Evolutionary conservation across 2,797 vertebrate genomes (phyloP).

Genomic region (Macropus fuliginosus): DNA sequence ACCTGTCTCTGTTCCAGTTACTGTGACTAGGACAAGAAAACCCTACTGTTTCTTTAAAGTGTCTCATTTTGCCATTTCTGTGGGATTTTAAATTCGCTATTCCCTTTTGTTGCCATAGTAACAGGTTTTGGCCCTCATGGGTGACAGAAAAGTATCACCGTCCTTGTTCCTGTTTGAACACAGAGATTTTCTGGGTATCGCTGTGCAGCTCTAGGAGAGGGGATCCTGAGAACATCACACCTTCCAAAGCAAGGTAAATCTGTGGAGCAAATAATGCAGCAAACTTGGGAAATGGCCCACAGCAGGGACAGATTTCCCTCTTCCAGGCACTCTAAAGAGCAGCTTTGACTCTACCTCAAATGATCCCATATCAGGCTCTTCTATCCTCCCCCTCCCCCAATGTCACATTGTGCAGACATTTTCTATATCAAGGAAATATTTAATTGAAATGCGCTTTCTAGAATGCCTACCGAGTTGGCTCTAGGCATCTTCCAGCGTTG

Average conservation of each 20-base stretch:
- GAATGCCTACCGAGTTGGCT: slow-evolving; percentile 80
- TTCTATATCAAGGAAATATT: slow-evolving; percentile 79
- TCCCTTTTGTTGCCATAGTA: slow-evolving; percentile 84
- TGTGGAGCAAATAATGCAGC: slow-evolving; percentile 69
- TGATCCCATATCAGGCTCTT: slow-evolving; percentile 72
- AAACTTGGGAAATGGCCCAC: slow-evolving; percentile 71
- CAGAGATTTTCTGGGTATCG: slow-evolving; percentile 79
- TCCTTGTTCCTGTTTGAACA: slow-evolving; percentile 82
- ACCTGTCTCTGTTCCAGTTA: slow-evolving; percentile 33
- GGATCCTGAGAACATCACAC: slow-evolving; percentile 70
- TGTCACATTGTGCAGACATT: slow-evolving; percentile 81
- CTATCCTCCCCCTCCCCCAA: slow-evolving; percentile 74
- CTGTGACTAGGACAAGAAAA: slow-evolving; percentile 64
- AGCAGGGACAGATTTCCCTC: slow-evolving; percentile 79
- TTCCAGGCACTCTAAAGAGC: slow-evolving; percentile 54
- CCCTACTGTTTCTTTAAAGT: slow-evolving; percentile 83
- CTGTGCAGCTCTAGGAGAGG: slow-evolving; percentile 71
- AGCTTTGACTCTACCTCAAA: slow-evolving; percentile 70
- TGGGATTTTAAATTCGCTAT: slow-evolving; percentile 84
- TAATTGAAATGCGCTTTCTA: slow-evolving; percentile 81
- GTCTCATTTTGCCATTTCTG: slow-evolving; percentile 85
- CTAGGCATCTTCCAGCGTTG: slow-evolving; percentile 75
- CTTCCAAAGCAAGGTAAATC: slow-evolving; percentile 80
- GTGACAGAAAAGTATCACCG: slow-evolving; percentile 83
- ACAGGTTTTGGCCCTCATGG: slow-evolving; percentile 84